Evolutionary conservation across 2,888 invertebrate species (phyloP), one percentile per base, ranked within the genome.

Genomic region (Meloe dianella): DNA sequence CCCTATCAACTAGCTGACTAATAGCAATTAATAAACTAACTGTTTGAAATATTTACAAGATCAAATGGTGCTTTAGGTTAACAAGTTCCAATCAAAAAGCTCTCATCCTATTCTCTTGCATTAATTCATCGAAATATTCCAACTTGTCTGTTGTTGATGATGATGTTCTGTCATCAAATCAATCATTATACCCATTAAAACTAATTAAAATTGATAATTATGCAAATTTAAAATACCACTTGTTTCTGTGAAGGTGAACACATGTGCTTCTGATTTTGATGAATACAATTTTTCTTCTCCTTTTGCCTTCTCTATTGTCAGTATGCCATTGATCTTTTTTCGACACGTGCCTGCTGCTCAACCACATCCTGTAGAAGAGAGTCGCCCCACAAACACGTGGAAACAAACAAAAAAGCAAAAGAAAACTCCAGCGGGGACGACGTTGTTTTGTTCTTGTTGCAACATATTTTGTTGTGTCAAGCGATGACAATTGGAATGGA

Each of bases 231-330:
- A n/a, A n/a, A 41, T 10, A 1, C 12, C 41, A 41, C 17, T 7
- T 41, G 41, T 41, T 41, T 7, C 17, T 7, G 41, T 7, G 63
- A 69, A 69, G 66, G 64, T 64, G 66, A 66, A 68, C 69, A 68
- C 69, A 69, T 69, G 64, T 69, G 66, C 69, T 62, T 47, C 57
- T 66, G 69, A 69, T 69, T 69, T 69, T 69, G 66, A 64, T 69
- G 64, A 66, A 69, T 64, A 60, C 56, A 63, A 66, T 68, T 68
- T 65, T 61, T 59, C 47, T 61, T 64, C 56, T n/a, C 38, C 61
- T 58, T 51, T 6, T 58, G 4, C 35, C 1, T 41, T 17, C 10
- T 41, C 5, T 41, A 0, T 32, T 58, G 32, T 32, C 20, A 32
- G 47, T 38, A 22, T 38, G 14, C 62, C 62, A 56, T 62, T 62